phyloP scores from a whole-genome alignment of 2,113 vertebrate genomes.

The Hemiscyllium ocellatum region DNA sequence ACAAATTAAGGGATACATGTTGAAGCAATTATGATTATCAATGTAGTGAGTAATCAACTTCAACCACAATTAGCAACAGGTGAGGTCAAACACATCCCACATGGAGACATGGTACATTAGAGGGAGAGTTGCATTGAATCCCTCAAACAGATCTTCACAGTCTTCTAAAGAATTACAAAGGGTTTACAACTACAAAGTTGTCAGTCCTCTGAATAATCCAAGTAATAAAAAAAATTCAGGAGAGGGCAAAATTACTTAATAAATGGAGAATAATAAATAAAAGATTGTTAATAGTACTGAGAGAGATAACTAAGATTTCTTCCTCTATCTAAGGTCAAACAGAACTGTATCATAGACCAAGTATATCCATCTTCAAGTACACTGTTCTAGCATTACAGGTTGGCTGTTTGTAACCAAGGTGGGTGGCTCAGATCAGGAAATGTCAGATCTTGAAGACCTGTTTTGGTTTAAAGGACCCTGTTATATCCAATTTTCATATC shows the following conservation, averaged over 20 bases:
- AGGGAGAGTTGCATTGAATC: neutral
- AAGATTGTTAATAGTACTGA: neutral
- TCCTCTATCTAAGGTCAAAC: neutral
- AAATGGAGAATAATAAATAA: neutral
- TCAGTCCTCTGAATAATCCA: neutral
- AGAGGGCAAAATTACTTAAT: neutral
- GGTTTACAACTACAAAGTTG: neutral
- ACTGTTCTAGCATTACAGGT: neutral
- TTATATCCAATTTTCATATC: neutral
- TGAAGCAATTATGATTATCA: conserved; percentile 2
- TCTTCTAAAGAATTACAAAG: neutral
- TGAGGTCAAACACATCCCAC: neutral
- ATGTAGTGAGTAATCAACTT: neutral
- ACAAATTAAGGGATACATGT: neutral
- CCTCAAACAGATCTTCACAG: neutral
- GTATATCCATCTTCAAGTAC: neutral
- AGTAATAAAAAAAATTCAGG: neutral
- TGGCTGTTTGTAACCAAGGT: neutral
- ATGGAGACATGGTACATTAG: neutral
- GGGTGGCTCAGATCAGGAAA: neutral
- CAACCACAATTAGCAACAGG: neutral
- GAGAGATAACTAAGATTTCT: neutral
- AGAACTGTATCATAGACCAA: neutral
- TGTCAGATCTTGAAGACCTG: neutral
- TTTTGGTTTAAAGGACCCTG: neutral